A percentile compares a stretch with the other conserved stretches of the same genome.
Evolutionary conservation across 1,140 invertebrate genomes (phyloP).

Genomic region (Hypothenemus hampei): DNA sequence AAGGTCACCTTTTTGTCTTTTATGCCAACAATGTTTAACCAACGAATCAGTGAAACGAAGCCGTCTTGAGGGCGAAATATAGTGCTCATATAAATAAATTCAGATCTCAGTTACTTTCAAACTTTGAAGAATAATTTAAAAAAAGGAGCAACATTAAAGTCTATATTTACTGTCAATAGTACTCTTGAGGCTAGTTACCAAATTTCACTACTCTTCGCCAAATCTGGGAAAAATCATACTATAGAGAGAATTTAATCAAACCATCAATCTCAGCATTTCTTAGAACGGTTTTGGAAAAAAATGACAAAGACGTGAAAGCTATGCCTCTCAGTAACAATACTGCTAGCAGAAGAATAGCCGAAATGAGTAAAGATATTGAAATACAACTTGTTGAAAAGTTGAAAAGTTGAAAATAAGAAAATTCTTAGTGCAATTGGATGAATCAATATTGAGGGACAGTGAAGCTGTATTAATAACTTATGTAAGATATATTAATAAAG

Average conservation of each 20-base stretch:
- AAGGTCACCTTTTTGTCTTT: conserved; percentile 27
- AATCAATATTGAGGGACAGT: conserved; percentile 29
- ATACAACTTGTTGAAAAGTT: too few relatives aligned
- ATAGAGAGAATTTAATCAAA: conserved; percentile 27
- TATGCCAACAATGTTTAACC: conserved; percentile 28
- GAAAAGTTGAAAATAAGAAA: too few relatives aligned
- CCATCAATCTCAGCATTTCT: conserved; percentile 29
- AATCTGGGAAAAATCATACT: conserved; percentile 19
- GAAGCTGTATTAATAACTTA: conserved; percentile 23
- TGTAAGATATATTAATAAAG: conserved; percentile 22
- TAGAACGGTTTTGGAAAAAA: conserved; percentile 33
- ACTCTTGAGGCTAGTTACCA: conserved; percentile 27
- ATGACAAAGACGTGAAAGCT: conserved; percentile 26
- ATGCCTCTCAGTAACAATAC: conserved; percentile 35
- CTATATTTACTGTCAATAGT: conserved; percentile 30
- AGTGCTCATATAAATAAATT: conserved; percentile 26
- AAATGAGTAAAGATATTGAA: conserved; percentile 34
- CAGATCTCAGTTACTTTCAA: conserved; percentile 31
- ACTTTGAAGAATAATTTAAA: conserved; percentile 20
- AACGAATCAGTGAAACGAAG: too few relatives aligned
- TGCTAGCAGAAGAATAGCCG: conserved; percentile 28
- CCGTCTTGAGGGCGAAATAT: too few relatives aligned
- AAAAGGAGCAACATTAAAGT: conserved; percentile 28
- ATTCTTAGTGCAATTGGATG: conserved; percentile 32
- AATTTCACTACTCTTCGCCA: conserved; percentile 20